Evolutionary conservation across 2,888 invertebrate genomes (phyloP), one percentile per base, ranked within the genome.

Genomic region (Pocota personata): DNA sequence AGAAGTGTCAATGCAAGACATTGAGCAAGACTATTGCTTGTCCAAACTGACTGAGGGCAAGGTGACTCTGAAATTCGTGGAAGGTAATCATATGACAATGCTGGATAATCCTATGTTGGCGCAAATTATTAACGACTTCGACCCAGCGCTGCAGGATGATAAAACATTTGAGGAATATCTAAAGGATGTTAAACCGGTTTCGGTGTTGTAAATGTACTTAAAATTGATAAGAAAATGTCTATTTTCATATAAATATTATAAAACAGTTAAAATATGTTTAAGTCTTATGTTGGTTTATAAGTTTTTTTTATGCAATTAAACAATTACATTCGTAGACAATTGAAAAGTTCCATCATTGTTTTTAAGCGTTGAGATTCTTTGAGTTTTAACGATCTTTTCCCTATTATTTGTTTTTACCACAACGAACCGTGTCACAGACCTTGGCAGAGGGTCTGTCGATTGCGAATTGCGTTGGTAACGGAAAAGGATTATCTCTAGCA

Each of bases 1-100:
- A n/a, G 93, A 94, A 24, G 93, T 94, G 0, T 91, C 94, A 0
- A 89, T 94, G n/a, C 90, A 94, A 10, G 93, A 93, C 0, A 90
- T 94, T 30, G 94, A 94, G 62, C 94, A 95, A 32, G 95, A 96
- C 89, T 96, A 96, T 88, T 95, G 95, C 16, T 90, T 96, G 0
- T 93, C 94, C 0, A 93, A 94, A 90, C 90, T 94, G 24, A 95
- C 95, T 0, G 93, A 93, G 27, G 93, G 93, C 0, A 93, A 93
- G 2, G 93, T 96, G 0, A 93, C 93, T 0, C 92, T 96, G 0
- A 94, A 94, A 88, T 94, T 93, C 57, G 92, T 96, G n/a, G 95
- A 96, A 89, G 97, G 96, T 8, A 95, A 95, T 89, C 97, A 97
- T 89, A 90, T 94, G 0, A 94, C 94, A 46, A 95, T 97, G 88